These are phyloP conservation scores for Neodiprion virginianus DNA, from an alignment of 1,140 invertebrate genomes.

Conservation along the genomic window DNA sequence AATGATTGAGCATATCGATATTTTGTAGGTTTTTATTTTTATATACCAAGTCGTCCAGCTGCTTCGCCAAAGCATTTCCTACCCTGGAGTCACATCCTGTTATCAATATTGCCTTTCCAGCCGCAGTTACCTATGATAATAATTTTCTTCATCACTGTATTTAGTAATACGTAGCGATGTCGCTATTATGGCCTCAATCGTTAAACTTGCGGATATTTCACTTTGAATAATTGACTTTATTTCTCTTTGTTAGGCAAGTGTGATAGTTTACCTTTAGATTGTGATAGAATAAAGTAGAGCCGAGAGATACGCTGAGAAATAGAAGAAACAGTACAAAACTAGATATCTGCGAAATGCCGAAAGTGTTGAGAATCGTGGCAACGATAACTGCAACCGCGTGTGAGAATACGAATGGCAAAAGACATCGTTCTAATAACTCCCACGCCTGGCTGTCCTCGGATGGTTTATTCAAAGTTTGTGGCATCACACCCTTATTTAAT, in stretches of 20 bases:
- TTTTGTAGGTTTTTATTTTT: background rate
- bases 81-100: constrained; percentile 86
- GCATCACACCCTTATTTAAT: constrained; percentile 39
- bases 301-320: constrained; percentile 73
- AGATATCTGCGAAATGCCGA: constrained; percentile 75
- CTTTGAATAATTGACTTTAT: background rate
- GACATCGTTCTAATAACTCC: constrained; percentile 79
- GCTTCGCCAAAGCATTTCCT: constrained; percentile 76
- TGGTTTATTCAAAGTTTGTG: constrained; percentile 43
- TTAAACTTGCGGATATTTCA: too few relatives aligned
- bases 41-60: constrained; percentile 74
- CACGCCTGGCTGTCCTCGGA: constrained; percentile 65
- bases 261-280: constrained; percentile 74
- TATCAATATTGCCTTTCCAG: constrained; percentile 81
- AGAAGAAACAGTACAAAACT: constrained; percentile 78
- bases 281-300: constrained; percentile 79
- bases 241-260: background rate
- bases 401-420: constrained; percentile 78
- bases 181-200: too few relatives aligned
- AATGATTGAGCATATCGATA: background rate
- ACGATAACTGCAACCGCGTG: constrained; percentile 77
- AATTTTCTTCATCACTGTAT: constrained; percentile 22
- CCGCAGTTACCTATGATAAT: constrained; percentile 70
- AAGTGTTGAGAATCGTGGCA: constrained; percentile 72
- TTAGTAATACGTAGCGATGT: constrained; percentile 10